Base-by-base conservation (phyloP, 2,888 invertebrate genomes). In the Drosophila neoperkinsi region DNA sequence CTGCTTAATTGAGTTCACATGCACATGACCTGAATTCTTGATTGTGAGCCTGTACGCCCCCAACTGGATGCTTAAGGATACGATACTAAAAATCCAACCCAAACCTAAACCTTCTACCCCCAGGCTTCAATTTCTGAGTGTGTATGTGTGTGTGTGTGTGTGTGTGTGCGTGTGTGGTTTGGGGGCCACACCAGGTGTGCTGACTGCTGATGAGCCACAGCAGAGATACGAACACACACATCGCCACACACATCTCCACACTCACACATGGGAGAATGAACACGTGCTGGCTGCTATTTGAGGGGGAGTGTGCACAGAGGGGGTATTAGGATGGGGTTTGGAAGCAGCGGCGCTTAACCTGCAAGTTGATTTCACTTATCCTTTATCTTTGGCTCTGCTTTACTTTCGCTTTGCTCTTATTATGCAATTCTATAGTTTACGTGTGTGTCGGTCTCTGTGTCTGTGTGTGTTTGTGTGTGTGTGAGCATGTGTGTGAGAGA, bases 1-100 rank as follows among this genome's bases (percentile, higher is more conserved):
- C 91, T 91, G 82, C 91, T 91, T 91, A 91, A 91, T 91, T 91
- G 91, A 91, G 91, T 91, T 91, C 91, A 88, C 87, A 91, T 91
- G 91, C 89, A 91, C 91, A 91, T 91, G 91, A 91, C 91, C 91
- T 91, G 91, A 91, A 91, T 91, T 79, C 84, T 73, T 91, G 87
- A 91, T 91, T 83, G 75, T 71, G 65, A 25, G 55, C 51, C 28
- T 52, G 43, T 62, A 43, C 55, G 65, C 61, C 81, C 56, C 64
- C 28, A 25, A 49, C 28, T 38, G 63, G 41, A 43, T 65, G 59
- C 52, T 59, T 71, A 57, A 53, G 66, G 61, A 79, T 76, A 70
- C 70, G 46, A 46, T 66, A 78, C 28, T 36, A 56, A 78, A 77
- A 80, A 81, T 61, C 62, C 75, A 69, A 71, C 71, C 73, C 55